Conservation (phyloP, 2,797 vertebrate genomes). For the Protonibea diacanthus region DNA sequence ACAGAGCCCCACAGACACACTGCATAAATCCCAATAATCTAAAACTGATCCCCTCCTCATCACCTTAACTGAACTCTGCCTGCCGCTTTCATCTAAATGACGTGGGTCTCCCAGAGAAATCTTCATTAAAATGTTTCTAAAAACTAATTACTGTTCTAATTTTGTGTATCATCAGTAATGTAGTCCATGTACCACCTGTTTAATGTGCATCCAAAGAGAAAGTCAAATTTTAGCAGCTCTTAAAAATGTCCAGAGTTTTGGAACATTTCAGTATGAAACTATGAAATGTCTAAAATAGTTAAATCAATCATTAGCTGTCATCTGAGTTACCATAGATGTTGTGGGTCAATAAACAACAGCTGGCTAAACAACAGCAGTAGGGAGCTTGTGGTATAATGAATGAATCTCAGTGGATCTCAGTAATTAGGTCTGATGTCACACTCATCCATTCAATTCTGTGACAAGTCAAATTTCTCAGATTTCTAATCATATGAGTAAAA, state of each 20-base stretch:
- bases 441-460: conserved; percentile 13
- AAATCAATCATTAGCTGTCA: not conserved
- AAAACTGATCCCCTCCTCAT: conserved; percentile 28
- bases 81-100: conserved; percentile 20
- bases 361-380: conserved; percentile 7
- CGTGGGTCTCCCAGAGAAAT: not conserved
- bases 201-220: not conserved
- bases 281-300: not conserved
- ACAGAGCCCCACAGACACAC: conserved; percentile 7
- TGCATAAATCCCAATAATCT: conserved; percentile 38
- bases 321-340: not conserved
- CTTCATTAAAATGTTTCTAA: conserved; percentile 1
- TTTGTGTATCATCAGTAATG: not conserved
- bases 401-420: conserved; percentile 10
- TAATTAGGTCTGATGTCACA: conserved; percentile 27
- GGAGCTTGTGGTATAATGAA: conserved; percentile 20
- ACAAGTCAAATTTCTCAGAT: not conserved
- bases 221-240: not conserved
- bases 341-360: not conserved
- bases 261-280: not conserved
- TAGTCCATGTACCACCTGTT: not conserved
- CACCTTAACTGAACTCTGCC: conserved; percentile 33
- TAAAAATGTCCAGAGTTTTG: not conserved
- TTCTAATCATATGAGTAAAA: conserved; percentile 1
- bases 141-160: not conserved